Base-by-base conservation (phyloP, 1,140 invertebrate species). In the Drosophila pseudoobscura region DNA sequence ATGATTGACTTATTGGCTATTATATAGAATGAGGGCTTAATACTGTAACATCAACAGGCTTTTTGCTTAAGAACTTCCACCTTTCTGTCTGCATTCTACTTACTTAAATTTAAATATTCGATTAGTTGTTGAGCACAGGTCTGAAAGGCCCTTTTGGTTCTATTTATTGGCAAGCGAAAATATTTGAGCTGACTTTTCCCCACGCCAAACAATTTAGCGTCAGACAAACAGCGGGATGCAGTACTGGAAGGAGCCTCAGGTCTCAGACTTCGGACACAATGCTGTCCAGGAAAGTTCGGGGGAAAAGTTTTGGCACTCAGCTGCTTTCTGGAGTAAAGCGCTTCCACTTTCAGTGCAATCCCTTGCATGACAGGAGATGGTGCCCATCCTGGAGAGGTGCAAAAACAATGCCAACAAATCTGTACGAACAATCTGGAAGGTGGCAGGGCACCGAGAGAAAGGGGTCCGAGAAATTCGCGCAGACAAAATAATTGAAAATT, bases 251-350 rank as follows among this genome's bases (percentile, higher is more conserved):
- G 15, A 50, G 44, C 47, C 9, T 9, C 8, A 31, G 7, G 29
- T 9, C 31, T 31, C 8, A 31, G 31, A 9, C 31, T 3, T 9
- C 8, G 0, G 31, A 8, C 31, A 9, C 2, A 9, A 2, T 31
- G 29, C 29, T 47, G 59, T 73, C 60, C 43, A 51, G 44, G 43
- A 52, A 58, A 71, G 70, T 63, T 74, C n/a, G n/a, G 64, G 52
- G 35, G n/a, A 11, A 74, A 74, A 74, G 35, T 74, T 74, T 58
- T 57, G 70, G 71, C 71, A 74, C 71, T 73, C 70, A 74, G 71
- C 70, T 74, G 53, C 71, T 57, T 52, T 53, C 43, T 64, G 20
- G 22, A 74, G 52, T 26, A 31, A 31, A 11, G 41, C 53, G 53
- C 20, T 55, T 60, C 44, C 31, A 11, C 41, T 49, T 54, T 49